Conservation (phyloP, 2,888 invertebrate genomes). For the Leptarthrus brevirostris region DNA sequence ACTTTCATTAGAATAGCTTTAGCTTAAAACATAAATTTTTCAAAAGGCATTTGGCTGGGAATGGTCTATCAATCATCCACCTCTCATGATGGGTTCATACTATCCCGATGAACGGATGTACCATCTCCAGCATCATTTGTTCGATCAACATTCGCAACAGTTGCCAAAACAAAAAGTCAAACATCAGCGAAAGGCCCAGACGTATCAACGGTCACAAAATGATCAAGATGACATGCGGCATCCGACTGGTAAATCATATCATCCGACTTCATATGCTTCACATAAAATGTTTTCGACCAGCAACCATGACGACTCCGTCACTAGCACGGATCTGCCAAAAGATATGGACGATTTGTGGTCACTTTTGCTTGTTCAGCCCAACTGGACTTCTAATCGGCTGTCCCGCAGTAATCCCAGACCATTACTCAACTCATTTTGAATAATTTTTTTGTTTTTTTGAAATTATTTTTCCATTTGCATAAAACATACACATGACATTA, state of each 20-base stretch:
- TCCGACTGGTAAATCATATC: constrained; percentile 30
- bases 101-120: constrained; percentile 49
- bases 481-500: constrained; percentile 13
- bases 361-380: constrained; percentile 55
- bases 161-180: neutral
- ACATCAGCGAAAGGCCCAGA: neutral
- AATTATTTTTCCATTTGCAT: neutral
- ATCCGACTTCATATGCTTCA: constrained; percentile 55
- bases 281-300: constrained; percentile 54
- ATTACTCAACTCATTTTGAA: constrained; percentile 17
- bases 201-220: neutral
- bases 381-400: constrained; percentile 55
- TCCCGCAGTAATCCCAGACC: constrained; percentile 49
- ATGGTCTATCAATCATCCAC: constrained; percentile 59
- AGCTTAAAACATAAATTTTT: constrained; percentile 51
- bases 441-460: neutral
- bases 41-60: constrained; percentile 58
- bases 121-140: constrained; percentile 12
- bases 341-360: constrained; percentile 57
- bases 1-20: constrained; percentile 50
- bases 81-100: constrained; percentile 54
- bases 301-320: constrained; percentile 52
- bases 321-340: constrained; percentile 54
- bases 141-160: constrained; percentile 26
- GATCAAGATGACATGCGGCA: neutral